These are phyloP conservation scores for Pungitius pungitius DNA, from an alignment of 2,113 vertebrate genomes.

Conservation along the genomic window DNA sequence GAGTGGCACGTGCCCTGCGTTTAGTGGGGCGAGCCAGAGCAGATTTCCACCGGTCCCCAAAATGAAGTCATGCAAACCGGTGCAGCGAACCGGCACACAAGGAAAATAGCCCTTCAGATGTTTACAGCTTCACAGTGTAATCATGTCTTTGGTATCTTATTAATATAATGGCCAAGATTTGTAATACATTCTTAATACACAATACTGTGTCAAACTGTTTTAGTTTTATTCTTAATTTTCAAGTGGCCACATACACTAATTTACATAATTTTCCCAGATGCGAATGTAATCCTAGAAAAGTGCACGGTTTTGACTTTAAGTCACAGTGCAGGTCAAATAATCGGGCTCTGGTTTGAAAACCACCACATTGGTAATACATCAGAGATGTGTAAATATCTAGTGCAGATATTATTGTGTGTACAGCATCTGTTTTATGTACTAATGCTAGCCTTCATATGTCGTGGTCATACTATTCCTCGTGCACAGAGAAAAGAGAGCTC, in stretches of 20 bases:
- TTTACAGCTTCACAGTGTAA: not conserved
- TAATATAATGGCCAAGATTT: not conserved
- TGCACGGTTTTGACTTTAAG: not conserved
- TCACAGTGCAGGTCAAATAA: not conserved
- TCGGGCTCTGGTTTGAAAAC: not conserved
- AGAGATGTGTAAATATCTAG: too few species aligned
- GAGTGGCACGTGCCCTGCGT: constrained; percentile 2
- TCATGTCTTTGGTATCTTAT: not conserved
- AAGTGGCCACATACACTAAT: not conserved
- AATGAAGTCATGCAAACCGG: constrained; percentile 41
- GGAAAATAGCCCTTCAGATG: constrained; percentile 32
- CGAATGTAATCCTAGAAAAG: not conserved
- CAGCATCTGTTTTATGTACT: not conserved
- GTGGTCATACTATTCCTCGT: not conserved
- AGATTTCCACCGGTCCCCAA: constrained; percentile 14
- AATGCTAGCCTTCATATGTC: not conserved
- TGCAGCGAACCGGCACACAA: constrained; percentile 40
- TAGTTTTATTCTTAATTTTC: not conserved
- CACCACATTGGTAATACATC: not conserved
- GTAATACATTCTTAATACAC: not conserved
- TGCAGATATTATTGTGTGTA: not conserved
- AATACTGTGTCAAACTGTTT: not conserved
- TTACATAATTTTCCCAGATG: not conserved
- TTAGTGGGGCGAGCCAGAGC: constrained; percentile 37
- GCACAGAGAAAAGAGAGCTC: not conserved